Base-by-base conservation (phyloP, 2,113 vertebrate genomes). In the Numida meleagris region DNA sequence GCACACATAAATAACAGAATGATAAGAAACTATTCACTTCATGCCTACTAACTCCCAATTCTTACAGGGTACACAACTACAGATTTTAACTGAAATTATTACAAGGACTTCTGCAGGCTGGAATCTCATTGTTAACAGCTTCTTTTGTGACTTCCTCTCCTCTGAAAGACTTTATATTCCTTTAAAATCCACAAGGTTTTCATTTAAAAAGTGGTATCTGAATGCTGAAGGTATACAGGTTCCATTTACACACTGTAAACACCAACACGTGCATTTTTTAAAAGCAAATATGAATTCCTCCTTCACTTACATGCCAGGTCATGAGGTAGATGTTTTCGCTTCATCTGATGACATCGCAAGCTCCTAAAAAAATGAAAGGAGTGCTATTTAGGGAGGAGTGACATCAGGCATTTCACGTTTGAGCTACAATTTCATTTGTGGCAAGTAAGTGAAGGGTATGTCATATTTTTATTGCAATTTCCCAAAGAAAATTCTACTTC, bases 241-340 rank as follows among this genome's bases (percentile, higher is more conserved):
- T 67, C 75, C 82, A 91, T 91, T 89, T 83, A 74, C 85, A 89
- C 93, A 83, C 9, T 91, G 89, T 77, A 88, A 96, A 96, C 93
- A 94, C 91, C 66, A 87, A 90, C 53, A 90, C 9, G 74, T 38
- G 81, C 21, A 46, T 74, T 50, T 24, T n/a, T 59, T 25, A 74
- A 50, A 50, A 50, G n/a, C 10, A 33, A 67, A 18, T 36, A 89
- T 61, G 45, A 40, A 40, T 45, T 92, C 87, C 88, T 94, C 95
- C 95, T 94, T 95, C 96, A 96, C 95, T 96, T 96, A 96, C 95
- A 97, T 95, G 93, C 93, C 86, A 96, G 90, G 79, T 95, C 94
- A 97, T 53, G 93, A 95, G 79, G 95, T 88, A 91, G 94, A 72
- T 91, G 93, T 84, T 95, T 96, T 97, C 80, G 9, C 94, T 94